phyloP scores from a whole-genome alignment of 2,797 vertebrate genomes.

The Argyrosomus regius region DNA sequence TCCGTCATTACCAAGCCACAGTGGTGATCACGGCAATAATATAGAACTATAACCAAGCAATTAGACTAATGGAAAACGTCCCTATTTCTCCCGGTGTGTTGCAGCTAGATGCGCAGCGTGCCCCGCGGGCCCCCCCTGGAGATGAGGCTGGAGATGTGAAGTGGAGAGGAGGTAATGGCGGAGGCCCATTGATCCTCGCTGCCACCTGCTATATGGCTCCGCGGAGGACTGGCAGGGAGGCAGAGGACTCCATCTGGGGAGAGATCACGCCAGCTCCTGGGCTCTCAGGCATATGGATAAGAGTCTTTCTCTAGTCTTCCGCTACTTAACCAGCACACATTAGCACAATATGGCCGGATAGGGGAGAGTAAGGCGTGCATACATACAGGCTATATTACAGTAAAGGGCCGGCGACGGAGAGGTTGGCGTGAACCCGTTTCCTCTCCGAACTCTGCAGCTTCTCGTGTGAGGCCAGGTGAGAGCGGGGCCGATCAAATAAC shows the following conservation, averaged over 20 bases:
- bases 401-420: slow-evolving; percentile 24
- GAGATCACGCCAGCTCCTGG: slow-evolving; percentile 59
- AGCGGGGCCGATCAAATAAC: not conserved
- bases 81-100: slow-evolving; percentile 67
- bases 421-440: slow-evolving; percentile 46
- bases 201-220: slow-evolving; percentile 83
- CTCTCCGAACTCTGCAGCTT: slow-evolving; percentile 23
- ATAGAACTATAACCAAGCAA: slow-evolving; percentile 82
- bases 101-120: slow-evolving; percentile 51
- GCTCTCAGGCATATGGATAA: slow-evolving; percentile 81
- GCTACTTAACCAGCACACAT: slow-evolving; percentile 78
- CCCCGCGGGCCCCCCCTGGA: slow-evolving; percentile 60
- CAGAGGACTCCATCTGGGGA: slow-evolving; percentile 72
- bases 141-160: slow-evolving; percentile 68
- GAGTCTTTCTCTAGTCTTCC: slow-evolving; percentile 74
- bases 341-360: slow-evolving; percentile 75
- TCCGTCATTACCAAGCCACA: slow-evolving; percentile 76
- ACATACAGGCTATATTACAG: slow-evolving; percentile 68
- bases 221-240: slow-evolving; percentile 63
- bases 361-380: slow-evolving; percentile 57
- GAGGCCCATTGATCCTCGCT: slow-evolving; percentile 76
- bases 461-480: slow-evolving; percentile 38
- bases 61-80: slow-evolving; percentile 84
- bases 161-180: slow-evolving; percentile 77
- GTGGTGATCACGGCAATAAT: slow-evolving; percentile 79